phyloP scores from a whole-genome alignment of 1,140 invertebrate species.

The Orchesella cincta region DNA sequence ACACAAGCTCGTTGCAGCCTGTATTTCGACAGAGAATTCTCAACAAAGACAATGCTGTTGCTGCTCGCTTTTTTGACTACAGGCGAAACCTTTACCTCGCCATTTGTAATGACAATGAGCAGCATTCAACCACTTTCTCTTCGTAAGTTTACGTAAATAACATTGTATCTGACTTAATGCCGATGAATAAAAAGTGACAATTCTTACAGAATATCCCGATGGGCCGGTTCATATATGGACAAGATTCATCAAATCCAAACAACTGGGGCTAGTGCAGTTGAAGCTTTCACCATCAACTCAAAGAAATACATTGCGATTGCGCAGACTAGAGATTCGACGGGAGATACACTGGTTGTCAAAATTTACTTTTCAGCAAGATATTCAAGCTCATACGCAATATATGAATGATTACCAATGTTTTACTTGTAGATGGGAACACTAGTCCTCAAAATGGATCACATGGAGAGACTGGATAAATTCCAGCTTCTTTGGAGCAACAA shows the following conservation, averaged over 20 bases:
- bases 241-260: slow-evolving; percentile 44
- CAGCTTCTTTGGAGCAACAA: slow-evolving; percentile 41
- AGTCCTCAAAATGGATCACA: slow-evolving; percentile 29
- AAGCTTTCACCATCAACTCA: slow-evolving; percentile 20
- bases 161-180: neutral
- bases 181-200: neutral
- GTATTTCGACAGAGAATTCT: slow-evolving; percentile 34
- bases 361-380: neutral
- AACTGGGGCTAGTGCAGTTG: slow-evolving; percentile 28
- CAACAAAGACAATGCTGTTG: slow-evolving; percentile 31
- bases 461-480: slow-evolving; percentile 37
- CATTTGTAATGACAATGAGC: slow-evolving; percentile 32
- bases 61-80: slow-evolving; percentile 35
- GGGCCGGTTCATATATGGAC: slow-evolving; percentile 45
- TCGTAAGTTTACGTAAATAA: slow-evolving; percentile 23
- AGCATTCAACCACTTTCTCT: slow-evolving; percentile 34
- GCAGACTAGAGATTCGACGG: slow-evolving; percentile 25
- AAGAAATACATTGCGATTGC: slow-evolving; percentile 36
- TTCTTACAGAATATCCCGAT: slow-evolving; percentile 34
- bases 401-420: neutral
- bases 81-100: slow-evolving; percentile 25
- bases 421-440: slow-evolving; percentile 34
- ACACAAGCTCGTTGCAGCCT: neutral
- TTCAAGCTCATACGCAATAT: neutral
- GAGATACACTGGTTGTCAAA: slow-evolving; percentile 25